phyloP scores from a whole-genome alignment of 2,888 invertebrate genomes.

The Netelia inedita region DNA sequence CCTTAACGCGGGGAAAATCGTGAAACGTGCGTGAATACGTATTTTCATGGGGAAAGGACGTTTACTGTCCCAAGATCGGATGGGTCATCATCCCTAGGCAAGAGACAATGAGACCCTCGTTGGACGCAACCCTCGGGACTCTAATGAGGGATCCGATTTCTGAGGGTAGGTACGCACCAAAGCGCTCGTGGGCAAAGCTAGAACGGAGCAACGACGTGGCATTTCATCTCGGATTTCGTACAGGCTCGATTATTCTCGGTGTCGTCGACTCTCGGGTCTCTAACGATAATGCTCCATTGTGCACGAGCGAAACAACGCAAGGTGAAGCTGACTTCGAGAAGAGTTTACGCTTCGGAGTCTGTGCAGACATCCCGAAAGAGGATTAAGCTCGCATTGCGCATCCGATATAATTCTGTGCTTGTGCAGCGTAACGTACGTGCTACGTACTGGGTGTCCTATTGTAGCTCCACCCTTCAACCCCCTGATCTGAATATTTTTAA shows the following conservation, averaged over 20 bases:
- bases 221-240: constrained; percentile 27
- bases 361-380: not conserved
- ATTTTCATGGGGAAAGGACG: not conserved
- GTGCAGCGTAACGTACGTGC: not conserved
- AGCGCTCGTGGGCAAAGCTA: constrained; percentile 3
- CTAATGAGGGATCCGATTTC: constrained; percentile 61
- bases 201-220: constrained; percentile 15
- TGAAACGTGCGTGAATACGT: not conserved
- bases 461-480: too few species aligned
- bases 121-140: constrained; percentile 31
- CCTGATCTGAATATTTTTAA: too few species aligned
- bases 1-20: not conserved
- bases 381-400: not conserved
- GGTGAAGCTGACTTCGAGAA: not conserved
- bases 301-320: not conserved
- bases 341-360: not conserved
- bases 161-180: constrained; percentile 12
- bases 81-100: constrained; percentile 1
- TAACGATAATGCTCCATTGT: not conserved
- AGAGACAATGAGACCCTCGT: constrained; percentile 16
- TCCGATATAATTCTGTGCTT: not conserved
- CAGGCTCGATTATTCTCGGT: not conserved
- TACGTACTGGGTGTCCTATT: not conserved
- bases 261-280: not conserved
- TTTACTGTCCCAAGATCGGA: not conserved